These are phyloP conservation scores for Potamilus streckersoni DNA, from an alignment of 1,140 invertebrate genomes.

Conservation along the genomic window DNA sequence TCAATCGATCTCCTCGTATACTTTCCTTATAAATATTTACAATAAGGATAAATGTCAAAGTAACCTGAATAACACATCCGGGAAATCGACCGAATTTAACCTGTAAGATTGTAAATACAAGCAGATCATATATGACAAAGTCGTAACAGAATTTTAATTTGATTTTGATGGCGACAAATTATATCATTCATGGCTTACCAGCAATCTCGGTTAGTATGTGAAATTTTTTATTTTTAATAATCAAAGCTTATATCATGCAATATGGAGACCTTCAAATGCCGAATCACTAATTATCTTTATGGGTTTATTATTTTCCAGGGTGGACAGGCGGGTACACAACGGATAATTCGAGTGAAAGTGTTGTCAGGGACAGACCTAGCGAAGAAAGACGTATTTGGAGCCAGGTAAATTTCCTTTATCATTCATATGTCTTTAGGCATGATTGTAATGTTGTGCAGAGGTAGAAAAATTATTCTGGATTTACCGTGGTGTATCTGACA, in stretches of 20 bases:
- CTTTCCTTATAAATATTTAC: too few species aligned
- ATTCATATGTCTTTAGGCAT: neutral
- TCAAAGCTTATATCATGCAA: constrained; percentile 1
- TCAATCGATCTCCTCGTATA: too few species aligned
- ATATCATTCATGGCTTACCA: constrained; percentile 41
- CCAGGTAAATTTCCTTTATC: constrained; percentile 76
- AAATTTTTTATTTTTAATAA: neutral
- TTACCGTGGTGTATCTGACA: neutral
- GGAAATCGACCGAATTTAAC: neutral
- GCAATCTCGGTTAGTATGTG: constrained; percentile 32
- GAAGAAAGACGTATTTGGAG: constrained; percentile 98
- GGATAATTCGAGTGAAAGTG: constrained; percentile 71
- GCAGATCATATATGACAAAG: too few species aligned
- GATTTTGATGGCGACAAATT: constrained; percentile 37
- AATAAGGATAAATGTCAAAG: too few species aligned
- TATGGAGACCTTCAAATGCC: neutral
- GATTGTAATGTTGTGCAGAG: neutral
- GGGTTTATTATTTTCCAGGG: constrained; percentile 35
- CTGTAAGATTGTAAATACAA: too few species aligned
- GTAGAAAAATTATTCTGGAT: neutral
- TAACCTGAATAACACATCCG: constrained; percentile 19
- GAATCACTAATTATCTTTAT: too few species aligned
- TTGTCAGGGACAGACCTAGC: constrained; percentile 90
- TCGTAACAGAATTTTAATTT: neutral
- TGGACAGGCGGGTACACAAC: constrained; percentile 46